phyloP scores from a whole-genome alignment of 2,113 vertebrate species.

The Syrmaticus mikado region DNA sequence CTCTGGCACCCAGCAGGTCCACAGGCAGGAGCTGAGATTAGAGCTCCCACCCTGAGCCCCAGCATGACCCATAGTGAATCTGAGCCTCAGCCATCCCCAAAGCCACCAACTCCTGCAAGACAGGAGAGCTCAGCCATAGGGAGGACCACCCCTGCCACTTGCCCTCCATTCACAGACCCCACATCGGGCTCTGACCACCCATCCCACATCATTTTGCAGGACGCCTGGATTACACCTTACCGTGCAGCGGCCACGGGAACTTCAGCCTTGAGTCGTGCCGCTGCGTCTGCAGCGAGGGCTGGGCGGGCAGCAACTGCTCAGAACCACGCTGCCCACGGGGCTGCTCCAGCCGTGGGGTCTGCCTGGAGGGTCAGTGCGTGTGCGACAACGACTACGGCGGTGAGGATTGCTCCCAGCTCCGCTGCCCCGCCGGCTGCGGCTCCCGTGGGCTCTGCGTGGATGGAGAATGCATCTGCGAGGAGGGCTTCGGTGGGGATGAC shows the following conservation, averaged over 20 bases:
- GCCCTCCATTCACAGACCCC: not conserved
- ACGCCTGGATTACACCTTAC: constrained; percentile 88
- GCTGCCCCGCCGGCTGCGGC: constrained; percentile 90
- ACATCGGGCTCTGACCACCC: constrained; percentile 16
- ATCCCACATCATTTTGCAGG: constrained; percentile 77
- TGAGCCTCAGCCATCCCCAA: not conserved
- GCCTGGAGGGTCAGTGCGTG: constrained; percentile 92
- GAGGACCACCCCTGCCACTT: not conserved
- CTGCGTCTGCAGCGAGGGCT: constrained; percentile 93
- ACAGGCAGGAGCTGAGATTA: not conserved
- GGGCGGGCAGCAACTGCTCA: constrained; percentile 94
- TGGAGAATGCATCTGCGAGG: constrained; percentile 93
- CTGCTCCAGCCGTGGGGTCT: constrained; percentile 92
- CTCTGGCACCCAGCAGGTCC: not conserved
- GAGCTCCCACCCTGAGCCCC: not conserved
- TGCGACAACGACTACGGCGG: constrained; percentile 92
- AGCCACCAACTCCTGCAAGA: not conserved
- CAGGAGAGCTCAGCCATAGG: not conserved
- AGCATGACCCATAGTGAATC: fast-evolving
- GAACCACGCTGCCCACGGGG: constrained; percentile 88
- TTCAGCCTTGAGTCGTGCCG: constrained; percentile 93
- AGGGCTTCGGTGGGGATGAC: constrained; percentile 88
- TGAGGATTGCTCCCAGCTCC: constrained; percentile 91
- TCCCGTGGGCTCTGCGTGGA: constrained; percentile 91
- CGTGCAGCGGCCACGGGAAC: constrained; percentile 94